These are phyloP conservation scores for Himantopus leucocephalus DNA, from an alignment of 2,113 vertebrate genomes.

Conservation along the genomic window DNA sequence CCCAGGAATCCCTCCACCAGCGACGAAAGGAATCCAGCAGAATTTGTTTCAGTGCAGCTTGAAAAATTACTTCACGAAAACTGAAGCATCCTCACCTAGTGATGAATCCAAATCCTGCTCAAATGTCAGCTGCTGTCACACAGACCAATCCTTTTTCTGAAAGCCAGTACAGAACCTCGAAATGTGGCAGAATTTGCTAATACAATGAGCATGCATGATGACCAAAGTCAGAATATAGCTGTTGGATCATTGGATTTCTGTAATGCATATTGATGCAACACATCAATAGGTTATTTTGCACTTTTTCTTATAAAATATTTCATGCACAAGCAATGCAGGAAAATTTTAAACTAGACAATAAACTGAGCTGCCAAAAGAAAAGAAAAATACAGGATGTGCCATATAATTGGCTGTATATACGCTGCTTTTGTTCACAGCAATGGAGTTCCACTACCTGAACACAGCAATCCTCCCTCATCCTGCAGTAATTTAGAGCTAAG, in stretches of 20 bases:
- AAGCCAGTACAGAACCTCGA: neutral
- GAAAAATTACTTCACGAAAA: neutral
- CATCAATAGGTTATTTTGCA: conserved; percentile 9
- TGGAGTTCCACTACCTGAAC: neutral
- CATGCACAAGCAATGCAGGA: neutral
- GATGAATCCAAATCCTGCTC: neutral
- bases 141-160: neutral
- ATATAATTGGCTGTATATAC: neutral
- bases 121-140: neutral
- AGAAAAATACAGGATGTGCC: neutral
- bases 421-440: neutral
- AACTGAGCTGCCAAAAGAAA: neutral
- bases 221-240: neutral
- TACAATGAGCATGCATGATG: neutral
- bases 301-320: conserved; percentile 17
- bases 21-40: neutral
- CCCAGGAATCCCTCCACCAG: neutral
- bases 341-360: neutral
- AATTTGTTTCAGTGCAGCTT: neutral
- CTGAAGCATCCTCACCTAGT: neutral
- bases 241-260: neutral
- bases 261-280: neutral
- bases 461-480: neutral
- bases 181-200: neutral
- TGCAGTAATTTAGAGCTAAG: neutral